phyloP scores from a whole-genome alignment of 2,888 invertebrate genomes.

The Oxytorus armatus region DNA sequence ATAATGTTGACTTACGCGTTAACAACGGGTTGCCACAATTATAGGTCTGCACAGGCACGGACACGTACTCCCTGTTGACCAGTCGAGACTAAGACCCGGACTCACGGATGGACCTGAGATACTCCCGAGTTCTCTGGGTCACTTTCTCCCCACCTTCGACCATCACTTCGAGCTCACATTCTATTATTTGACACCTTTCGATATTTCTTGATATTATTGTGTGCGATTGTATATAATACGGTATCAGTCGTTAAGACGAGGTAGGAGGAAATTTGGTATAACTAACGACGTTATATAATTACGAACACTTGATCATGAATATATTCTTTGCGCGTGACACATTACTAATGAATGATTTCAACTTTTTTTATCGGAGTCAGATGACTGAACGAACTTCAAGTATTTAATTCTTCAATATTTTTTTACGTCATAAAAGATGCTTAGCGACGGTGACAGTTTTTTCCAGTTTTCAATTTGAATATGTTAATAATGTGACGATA shows the following conservation, averaged over 20 bases:
- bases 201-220: slow-evolving; percentile 51
- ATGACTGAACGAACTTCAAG: too few species aligned
- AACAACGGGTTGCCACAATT: not conserved
- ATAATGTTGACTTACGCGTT: slow-evolving; percentile 2
- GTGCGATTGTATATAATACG: slow-evolving; percentile 47
- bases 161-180: slow-evolving; percentile 80
- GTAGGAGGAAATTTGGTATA: too few species aligned
- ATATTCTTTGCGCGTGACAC: too few species aligned
- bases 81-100: slow-evolving; percentile 35
- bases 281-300: too few species aligned
- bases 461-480: too few species aligned
- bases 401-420: too few species aligned
- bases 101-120: slow-evolving; percentile 47
- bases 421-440: too few species aligned
- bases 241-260: slow-evolving; percentile 51
- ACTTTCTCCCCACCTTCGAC: slow-evolving; percentile 79
- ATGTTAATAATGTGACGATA: too few species aligned
- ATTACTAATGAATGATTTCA: too few species aligned
- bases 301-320: too few species aligned
- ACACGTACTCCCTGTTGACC: slow-evolving; percentile 8
- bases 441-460: too few species aligned
- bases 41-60: not conserved
- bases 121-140: slow-evolving; percentile 72
- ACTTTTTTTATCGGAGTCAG: too few species aligned
- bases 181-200: slow-evolving; percentile 69